Conservation (phyloP, 1,140 invertebrate genomes). For the Leptinotarsa undecemlineata region DNA sequence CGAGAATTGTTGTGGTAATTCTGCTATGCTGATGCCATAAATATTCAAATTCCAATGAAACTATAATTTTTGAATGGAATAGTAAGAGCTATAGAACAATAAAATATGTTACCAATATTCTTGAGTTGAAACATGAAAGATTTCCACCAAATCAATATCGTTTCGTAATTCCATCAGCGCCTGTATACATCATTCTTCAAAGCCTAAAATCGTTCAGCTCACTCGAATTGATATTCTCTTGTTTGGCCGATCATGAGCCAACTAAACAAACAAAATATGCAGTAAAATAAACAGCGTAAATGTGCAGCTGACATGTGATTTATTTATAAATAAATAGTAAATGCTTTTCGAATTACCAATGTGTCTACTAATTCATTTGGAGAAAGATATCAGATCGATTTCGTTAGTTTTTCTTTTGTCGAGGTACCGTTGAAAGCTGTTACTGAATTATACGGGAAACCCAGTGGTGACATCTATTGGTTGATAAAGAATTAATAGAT, state of each 20-base stretch:
- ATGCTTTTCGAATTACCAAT: slow-evolving; percentile 12
- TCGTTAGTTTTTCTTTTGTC: slow-evolving; percentile 5
- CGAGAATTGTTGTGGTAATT: too few species aligned
- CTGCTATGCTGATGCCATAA: too few species aligned
- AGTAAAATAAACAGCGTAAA: slow-evolving; percentile 18
- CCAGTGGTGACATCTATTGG: too few species aligned
- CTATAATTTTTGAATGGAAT: too few species aligned
- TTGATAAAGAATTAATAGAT: too few species aligned
- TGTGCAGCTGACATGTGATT: slow-evolving; percentile 18
- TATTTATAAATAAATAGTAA: slow-evolving; percentile 17
- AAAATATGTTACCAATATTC: too few species aligned
- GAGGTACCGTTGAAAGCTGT: not conserved
- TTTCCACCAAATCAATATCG: too few species aligned
- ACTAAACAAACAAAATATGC: slow-evolving; percentile 24
- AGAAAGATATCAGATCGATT: slow-evolving; percentile 1
- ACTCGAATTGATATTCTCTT: slow-evolving; percentile 15
- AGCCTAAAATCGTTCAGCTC: not conserved
- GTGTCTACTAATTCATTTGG: slow-evolving; percentile 6
- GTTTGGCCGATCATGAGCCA: slow-evolving; percentile 9
- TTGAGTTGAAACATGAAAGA: too few species aligned
- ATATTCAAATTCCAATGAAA: too few species aligned
- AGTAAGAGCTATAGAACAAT: too few species aligned
- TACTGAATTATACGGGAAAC: not conserved
- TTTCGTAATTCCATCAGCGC: too few species aligned
- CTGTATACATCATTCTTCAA: too few species aligned